phyloP scores from a whole-genome alignment of 2,797 vertebrate species.

The Sebastes nivosus region DNA sequence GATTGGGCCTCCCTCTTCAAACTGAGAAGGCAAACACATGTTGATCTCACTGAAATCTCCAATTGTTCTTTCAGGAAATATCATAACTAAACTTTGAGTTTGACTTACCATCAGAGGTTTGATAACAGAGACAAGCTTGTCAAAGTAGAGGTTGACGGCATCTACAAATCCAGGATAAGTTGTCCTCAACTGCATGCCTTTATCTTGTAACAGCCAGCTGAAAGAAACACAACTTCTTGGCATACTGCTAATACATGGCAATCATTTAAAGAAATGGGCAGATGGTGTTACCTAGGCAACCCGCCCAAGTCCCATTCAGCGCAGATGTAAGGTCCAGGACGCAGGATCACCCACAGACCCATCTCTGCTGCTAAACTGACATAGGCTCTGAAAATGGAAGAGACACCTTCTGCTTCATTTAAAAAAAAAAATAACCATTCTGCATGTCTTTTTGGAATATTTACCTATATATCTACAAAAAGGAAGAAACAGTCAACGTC shows the following conservation, averaged over 20 bases:
- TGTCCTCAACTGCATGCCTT: constrained; percentile 86
- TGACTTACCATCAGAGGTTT: constrained; percentile 85
- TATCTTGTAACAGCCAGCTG: constrained; percentile 91
- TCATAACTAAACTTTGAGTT: neutral
- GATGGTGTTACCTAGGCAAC: constrained; percentile 86
- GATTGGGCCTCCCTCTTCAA: constrained; percentile 89
- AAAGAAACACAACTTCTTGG: neutral
- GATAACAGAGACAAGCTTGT: constrained; percentile 83
- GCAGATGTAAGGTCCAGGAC: constrained; percentile 89
- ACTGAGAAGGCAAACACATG: constrained; percentile 72
- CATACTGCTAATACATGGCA: neutral
- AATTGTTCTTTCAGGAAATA: neutral
- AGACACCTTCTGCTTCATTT: neutral
- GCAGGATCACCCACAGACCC: constrained; percentile 92
- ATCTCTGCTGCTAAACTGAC: constrained; percentile 85
- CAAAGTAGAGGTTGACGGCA: constrained; percentile 88
- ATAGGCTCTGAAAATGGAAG: constrained; percentile 82
- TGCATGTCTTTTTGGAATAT: neutral
- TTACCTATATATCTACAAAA: neutral
- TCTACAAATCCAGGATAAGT: constrained; percentile 85
- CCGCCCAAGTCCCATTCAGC: constrained; percentile 84
- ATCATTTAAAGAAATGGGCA: neutral
- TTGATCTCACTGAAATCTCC: neutral
- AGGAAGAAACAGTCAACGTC: neutral
- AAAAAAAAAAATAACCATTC: neutral